Conservation (phyloP, 1,140 invertebrate genomes). For the Drosophila pachea region DNA sequence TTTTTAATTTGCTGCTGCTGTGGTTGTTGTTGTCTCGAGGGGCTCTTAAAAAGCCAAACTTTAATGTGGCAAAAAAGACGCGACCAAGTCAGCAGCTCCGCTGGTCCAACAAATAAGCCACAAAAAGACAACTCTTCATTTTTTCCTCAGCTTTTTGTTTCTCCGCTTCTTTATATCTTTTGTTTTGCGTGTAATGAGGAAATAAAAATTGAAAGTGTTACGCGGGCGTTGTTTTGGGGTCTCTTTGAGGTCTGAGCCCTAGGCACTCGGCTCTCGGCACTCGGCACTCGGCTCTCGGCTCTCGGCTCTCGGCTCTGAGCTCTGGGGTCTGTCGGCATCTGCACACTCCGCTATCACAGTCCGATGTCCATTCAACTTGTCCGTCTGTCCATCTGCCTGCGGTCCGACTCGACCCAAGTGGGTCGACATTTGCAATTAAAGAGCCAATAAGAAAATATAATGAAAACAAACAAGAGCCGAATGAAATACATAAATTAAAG, state of each 20-base stretch:
- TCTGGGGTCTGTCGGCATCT: constrained; percentile 8
- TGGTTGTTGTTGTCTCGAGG: too few relatives aligned
- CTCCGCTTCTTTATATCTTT: constrained; percentile 11
- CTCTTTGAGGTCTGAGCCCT: constrained; percentile 24
- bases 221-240: constrained; percentile 60
- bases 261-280: too few relatives aligned
- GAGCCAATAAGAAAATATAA: constrained; percentile 60
- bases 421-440: constrained; percentile 69
- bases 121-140: constrained; percentile 52
- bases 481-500: constrained; percentile 55
- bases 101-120: constrained; percentile 20
- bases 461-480: constrained; percentile 35
- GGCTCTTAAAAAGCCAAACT: too few relatives aligned
- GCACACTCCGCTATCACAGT: not conserved
- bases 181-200: constrained; percentile 63
- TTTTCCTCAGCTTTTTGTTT: constrained; percentile 24
- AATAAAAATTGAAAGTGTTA: constrained; percentile 74
- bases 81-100: constrained; percentile 16
- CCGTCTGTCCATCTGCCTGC: constrained; percentile 6
- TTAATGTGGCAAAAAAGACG: constrained; percentile 35
- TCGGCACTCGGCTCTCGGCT: too few relatives aligned
- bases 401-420: constrained; percentile 56
- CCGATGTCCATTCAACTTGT: not conserved
- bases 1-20: too few relatives aligned
- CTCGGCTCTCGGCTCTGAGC: not conserved